phyloP scores from a whole-genome alignment of 1,140 invertebrate genomes.

The Bombus polaris region DNA sequence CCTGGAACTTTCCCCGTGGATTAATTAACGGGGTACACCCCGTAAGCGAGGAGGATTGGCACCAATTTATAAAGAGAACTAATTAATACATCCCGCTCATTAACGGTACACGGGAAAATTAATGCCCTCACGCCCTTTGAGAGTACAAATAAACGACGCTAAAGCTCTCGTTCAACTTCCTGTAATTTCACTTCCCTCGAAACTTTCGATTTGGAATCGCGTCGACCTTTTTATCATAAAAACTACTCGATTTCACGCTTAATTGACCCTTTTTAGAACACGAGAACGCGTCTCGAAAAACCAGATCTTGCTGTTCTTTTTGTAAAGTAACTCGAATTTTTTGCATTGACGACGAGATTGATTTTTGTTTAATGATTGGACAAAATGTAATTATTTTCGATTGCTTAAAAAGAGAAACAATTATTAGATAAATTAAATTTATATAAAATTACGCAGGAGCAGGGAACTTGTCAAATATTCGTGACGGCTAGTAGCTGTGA shows the following conservation, averaged over 20 bases:
- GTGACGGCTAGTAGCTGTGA: background rate
- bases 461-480: background rate
- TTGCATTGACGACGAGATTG: too few relatives aligned
- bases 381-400: background rate
- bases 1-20: constrained; percentile 35
- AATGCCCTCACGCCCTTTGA: constrained; percentile 32
- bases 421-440: background rate
- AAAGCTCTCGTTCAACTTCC: background rate
- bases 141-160: constrained; percentile 5
- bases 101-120: constrained; percentile 29
- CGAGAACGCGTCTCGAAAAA: too few relatives aligned
- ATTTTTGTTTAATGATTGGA: background rate
- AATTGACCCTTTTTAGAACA: background rate
- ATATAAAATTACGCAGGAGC: too few relatives aligned
- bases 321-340: background rate
- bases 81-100: constrained; percentile 44
- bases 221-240: background rate
- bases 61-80: constrained; percentile 28
- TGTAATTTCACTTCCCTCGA: background rate
- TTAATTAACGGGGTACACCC: constrained; percentile 14
- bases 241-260: constrained; percentile 16
- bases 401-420: background rate
- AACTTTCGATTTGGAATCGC: constrained; percentile 28
- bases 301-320: background rate
- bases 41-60: background rate